Base-by-base conservation (phyloP, 2,888 invertebrate species). In the Oligia strigilis region DNA sequence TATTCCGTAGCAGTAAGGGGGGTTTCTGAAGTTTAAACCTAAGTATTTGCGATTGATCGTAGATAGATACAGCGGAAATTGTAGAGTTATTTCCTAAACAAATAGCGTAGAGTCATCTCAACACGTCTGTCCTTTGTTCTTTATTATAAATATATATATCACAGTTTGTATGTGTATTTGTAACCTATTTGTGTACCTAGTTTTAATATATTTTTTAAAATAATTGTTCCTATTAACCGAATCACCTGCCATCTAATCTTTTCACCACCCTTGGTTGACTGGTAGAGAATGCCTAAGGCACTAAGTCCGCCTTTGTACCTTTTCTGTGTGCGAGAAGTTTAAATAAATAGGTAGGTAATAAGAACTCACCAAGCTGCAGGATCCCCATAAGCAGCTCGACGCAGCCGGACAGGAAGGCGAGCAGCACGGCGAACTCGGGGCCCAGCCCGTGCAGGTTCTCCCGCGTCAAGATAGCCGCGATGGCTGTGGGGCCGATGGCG, bases 401-500 rank as follows among this genome's bases (percentile, higher is more conserved):
- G 58, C 98, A 97, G 43, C 98, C 98, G 14, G 98, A 98, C 72
- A 98, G 94, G 94, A 98, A 98, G 82, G 98, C 98, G 82, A 98
- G 97, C 55, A 98, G 96, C 80, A 98, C 97, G 0, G 98, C 98
- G 87, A 98, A 98, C 92, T 98, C 97, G 0, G 98, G 97, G 0
- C 98, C 98, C 73, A 98, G 94, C 0, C 97, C 98, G 90, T 98
- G 98, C 69, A 98, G 97, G 92, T 98, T 98, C 94, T 98, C 98
- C 66, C 98, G 95, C 0, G 98, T 98, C 88, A 99, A 95, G 84
- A 99, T 98, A 52, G 98, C 98, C 89, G 98, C 98, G 90, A 99
- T 98, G 86, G 99, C 99, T 0, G 99, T 99, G 8, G 99, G 99
- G 0, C 99, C 98, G 78, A 98, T 98, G 74, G 98, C 98, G 0